Conservation (phyloP, 2,888 invertebrate genomes). For the Torymus auratus region DNA sequence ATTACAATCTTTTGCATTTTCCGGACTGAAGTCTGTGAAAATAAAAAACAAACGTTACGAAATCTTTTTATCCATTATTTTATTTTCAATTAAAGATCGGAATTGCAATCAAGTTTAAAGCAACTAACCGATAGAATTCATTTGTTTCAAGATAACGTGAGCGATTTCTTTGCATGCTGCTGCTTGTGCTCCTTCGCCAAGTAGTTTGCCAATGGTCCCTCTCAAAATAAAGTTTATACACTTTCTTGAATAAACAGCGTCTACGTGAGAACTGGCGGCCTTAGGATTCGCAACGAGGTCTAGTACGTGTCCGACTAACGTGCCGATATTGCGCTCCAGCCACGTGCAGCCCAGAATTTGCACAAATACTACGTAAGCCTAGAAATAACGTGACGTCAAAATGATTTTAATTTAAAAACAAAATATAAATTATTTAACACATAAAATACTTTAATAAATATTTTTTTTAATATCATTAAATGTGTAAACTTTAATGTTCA, state of each 20-base stretch:
- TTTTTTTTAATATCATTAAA: not conserved
- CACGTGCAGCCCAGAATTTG: slow-evolving; percentile 95
- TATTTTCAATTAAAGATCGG: not conserved
- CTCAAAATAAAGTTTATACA: slow-evolving; percentile 97
- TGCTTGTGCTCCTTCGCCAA: slow-evolving; percentile 97
- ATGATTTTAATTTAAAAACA: not conserved
- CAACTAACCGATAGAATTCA: slow-evolving; percentile 87
- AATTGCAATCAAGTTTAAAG: not conserved
- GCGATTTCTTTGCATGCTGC: slow-evolving; percentile 96
- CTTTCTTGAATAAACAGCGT: slow-evolving; percentile 97
- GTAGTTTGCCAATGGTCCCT: slow-evolving; percentile 93
- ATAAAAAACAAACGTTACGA: slow-evolving; percentile 20
- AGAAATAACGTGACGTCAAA: slow-evolving; percentile 49
- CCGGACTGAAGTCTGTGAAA: slow-evolving; percentile 88
- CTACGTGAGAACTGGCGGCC: slow-evolving; percentile 96
- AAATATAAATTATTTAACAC: not conserved
- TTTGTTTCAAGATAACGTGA: slow-evolving; percentile 93
- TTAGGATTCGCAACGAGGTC: slow-evolving; percentile 97
- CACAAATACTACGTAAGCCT: slow-evolving; percentile 97
- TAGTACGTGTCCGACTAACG: slow-evolving; percentile 91
- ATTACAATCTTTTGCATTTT: slow-evolving; percentile 93
- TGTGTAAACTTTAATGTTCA: not conserved
- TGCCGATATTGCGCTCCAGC: slow-evolving; percentile 94
- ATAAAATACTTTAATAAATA: slow-evolving; percentile 3
- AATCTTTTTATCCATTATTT: not conserved